Conservation (phyloP, 2,797 vertebrate species). For the Halcyon smyrnensis region DNA sequence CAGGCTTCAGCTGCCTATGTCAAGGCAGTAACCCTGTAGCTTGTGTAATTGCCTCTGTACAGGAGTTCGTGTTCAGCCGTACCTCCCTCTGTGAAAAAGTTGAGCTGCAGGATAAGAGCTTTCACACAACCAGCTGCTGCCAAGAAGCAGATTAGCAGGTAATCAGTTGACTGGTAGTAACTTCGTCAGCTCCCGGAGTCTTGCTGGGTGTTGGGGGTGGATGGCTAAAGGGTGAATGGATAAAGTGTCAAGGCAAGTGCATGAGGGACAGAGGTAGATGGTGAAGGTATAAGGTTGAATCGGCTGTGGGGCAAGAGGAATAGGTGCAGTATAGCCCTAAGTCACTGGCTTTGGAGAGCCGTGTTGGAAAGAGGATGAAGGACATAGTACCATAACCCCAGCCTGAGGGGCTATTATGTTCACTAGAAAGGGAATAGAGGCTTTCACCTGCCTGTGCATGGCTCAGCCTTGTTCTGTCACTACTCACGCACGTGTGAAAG, state of each 20-base stretch:
- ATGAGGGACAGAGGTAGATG: neutral
- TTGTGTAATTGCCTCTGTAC: conserved; percentile 72
- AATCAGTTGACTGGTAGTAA: conserved; percentile 65
- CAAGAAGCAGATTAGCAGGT: conserved; percentile 72
- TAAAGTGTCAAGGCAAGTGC: neutral
- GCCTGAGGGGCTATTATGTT: neutral
- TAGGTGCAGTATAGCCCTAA: neutral
- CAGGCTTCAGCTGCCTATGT: conserved; percentile 51
- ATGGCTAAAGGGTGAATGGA: neutral
- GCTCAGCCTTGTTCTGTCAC: neutral
- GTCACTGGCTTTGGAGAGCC: neutral
- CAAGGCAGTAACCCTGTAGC: conserved; percentile 68
- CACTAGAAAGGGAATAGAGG: neutral
- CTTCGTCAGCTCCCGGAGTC: conserved; percentile 35
- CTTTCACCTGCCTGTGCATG: neutral
- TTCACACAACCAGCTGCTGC: conserved; percentile 71
- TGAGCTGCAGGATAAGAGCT: conserved; percentile 68
- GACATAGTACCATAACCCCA: neutral
- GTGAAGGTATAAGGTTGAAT: neutral
- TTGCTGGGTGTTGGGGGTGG: neutral
- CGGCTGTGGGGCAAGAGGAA: neutral
- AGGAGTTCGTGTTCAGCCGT: conserved; percentile 64
- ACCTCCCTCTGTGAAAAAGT: conserved; percentile 73
- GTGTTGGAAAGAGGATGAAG: neutral
- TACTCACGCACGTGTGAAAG: neutral